Evolutionary conservation across 1,140 invertebrate species (phyloP).

Genomic region (Onthophagus taurus): DNA sequence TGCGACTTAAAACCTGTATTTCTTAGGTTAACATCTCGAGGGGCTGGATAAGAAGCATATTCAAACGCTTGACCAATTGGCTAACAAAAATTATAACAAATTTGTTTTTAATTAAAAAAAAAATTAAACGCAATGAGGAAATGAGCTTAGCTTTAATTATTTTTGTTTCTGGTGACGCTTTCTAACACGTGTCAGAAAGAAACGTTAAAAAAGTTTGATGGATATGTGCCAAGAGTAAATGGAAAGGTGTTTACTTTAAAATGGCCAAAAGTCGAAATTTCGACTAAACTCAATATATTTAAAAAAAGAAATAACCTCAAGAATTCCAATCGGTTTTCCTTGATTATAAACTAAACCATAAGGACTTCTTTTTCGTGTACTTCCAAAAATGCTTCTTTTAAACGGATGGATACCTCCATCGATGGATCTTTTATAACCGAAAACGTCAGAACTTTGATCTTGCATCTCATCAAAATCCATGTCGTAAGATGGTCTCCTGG

Average conservation of each 20-base stretch:
- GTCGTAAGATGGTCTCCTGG: too few relatives aligned
- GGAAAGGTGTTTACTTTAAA: constrained; percentile 4
- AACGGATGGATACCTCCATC: background rate
- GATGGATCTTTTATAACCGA: constrained; percentile 6
- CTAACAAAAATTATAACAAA: background rate
- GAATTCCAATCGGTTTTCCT: constrained; percentile 29
- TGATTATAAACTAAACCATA: constrained; percentile 31
- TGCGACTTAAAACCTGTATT: constrained; percentile 6
- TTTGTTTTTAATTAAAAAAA: constrained; percentile 1
- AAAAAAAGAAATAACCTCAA: constrained; percentile 23
- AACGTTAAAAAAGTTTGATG: too few relatives aligned
- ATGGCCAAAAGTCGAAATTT: background rate
- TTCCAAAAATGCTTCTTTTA: background rate
- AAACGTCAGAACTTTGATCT: too few relatives aligned
- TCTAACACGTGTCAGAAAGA: too few relatives aligned
- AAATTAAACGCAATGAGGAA: too few relatives aligned
- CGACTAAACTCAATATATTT: background rate
- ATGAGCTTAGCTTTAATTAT: too few relatives aligned
- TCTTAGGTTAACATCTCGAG: background rate
- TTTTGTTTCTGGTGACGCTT: too few relatives aligned
- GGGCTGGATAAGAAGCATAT: background rate
- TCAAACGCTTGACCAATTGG: constrained; percentile 8
- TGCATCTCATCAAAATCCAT: too few relatives aligned
- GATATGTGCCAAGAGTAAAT: too few relatives aligned
- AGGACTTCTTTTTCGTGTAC: constrained; percentile 10